phyloP scores from a whole-genome alignment of 2,113 vertebrate genomes.

The Spea multiplicata region DNA sequence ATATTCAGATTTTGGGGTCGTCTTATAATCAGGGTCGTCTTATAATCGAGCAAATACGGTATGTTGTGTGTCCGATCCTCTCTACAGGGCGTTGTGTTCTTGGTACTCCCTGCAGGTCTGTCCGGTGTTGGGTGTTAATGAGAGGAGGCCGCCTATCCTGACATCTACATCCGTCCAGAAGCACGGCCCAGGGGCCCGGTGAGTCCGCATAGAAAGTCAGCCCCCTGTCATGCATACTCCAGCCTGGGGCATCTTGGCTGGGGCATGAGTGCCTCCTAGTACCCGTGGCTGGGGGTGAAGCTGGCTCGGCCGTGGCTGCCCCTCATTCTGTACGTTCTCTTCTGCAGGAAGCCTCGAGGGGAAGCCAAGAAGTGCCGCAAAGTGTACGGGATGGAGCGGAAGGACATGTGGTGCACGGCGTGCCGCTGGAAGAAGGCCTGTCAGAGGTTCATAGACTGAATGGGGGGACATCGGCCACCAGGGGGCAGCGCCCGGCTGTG shows the following conservation, averaged over 20 bases:
- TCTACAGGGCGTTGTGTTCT: neutral
- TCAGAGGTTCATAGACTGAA: constrained; percentile 93
- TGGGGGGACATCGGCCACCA: constrained; percentile 16
- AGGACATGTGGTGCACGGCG: constrained; percentile 94
- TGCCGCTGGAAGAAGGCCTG: constrained; percentile 98
- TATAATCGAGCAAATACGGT: no score
- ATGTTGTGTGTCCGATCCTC: no score
- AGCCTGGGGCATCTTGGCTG: neutral
- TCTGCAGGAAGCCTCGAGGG: constrained; percentile 81
- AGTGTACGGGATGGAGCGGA: constrained; percentile 95
- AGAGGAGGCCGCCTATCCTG: constrained; percentile 69
- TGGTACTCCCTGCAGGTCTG: constrained; percentile 64
- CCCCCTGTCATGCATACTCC: neutral
- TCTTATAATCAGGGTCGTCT: no score
- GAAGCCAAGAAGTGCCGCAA: constrained; percentile 93
- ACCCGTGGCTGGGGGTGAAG: neutral
- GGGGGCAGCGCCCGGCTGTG: constrained; percentile 15
- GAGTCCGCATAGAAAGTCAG: constrained; percentile 10
- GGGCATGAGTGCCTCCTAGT: neutral
- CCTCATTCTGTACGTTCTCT: neutral
- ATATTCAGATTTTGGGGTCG: no score
- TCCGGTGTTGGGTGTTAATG: constrained; percentile 64
- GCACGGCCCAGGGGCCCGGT: constrained; percentile 71
- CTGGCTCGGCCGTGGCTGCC: neutral
- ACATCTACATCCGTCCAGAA: constrained; percentile 65